A percentile compares a stretch with the other conserved stretches of the same genome.
Evolutionary conservation across 2,797 vertebrate species (phyloP).

Genomic region (Astyanax mexicanus): DNA sequence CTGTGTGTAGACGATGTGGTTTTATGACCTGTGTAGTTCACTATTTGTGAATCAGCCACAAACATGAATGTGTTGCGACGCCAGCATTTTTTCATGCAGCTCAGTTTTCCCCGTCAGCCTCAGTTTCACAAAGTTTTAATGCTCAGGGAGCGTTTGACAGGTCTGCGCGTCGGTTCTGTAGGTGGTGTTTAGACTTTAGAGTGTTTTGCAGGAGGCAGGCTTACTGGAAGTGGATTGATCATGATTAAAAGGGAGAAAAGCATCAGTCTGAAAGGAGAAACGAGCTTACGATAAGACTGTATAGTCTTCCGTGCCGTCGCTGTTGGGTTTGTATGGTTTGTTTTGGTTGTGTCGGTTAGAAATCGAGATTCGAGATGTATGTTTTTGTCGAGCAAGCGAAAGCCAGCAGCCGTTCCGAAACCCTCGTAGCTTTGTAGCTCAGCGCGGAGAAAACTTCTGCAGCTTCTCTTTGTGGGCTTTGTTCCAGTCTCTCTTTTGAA

Average conservation of each 20-base stretch:
- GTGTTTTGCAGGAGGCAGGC: not conserved
- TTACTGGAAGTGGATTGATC: slow-evolving; percentile 28
- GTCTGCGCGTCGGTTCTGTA: not conserved
- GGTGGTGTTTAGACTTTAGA: too few species aligned
- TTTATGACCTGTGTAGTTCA: too few species aligned
- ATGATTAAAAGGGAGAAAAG: not conserved
- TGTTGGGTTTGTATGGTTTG: not conserved
- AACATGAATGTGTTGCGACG: too few species aligned
- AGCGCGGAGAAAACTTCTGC: not conserved
- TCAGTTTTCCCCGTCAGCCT: too few species aligned
- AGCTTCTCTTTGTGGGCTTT: not conserved
- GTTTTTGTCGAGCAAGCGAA: slow-evolving; percentile 17
- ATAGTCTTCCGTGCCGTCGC: not conserved
- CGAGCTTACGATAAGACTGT: not conserved
- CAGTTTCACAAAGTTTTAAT: too few species aligned
- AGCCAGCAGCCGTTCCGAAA: slow-evolving; percentile 8
- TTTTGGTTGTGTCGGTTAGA: not conserved
- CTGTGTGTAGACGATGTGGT: too few species aligned
- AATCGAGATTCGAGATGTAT: not conserved
- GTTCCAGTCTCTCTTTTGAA: not conserved
- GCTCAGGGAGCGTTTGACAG: too few species aligned
- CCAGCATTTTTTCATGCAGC: too few species aligned
- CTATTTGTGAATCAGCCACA: too few species aligned
- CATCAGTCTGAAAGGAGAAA: not conserved
- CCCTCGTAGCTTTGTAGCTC: slow-evolving; percentile 1